Evolutionary conservation across 2,113 vertebrate species (phyloP).

Genomic region (Fukomys damarensis): DNA sequence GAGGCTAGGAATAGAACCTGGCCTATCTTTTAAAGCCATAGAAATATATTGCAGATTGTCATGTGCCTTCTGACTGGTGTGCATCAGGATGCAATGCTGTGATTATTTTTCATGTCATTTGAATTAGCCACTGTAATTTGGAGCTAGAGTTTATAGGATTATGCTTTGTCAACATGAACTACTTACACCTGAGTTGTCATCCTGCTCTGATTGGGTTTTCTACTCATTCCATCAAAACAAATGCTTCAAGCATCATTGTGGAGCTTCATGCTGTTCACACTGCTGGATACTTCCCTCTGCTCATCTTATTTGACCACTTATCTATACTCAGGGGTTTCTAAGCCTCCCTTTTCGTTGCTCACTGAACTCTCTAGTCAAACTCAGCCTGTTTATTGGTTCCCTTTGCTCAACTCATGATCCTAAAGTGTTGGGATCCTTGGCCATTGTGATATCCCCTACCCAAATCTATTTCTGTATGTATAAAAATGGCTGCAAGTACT

Average conservation of each 20-base stretch:
- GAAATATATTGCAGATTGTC: conserved; percentile 35
- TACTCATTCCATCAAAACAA: neutral
- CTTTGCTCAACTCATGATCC: neutral
- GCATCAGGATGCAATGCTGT: neutral
- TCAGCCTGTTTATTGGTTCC: neutral
- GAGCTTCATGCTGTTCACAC: no score
- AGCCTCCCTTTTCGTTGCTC: neutral
- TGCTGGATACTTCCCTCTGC: neutral
- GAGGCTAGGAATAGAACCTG: conserved; percentile 46
- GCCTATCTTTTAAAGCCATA: conserved; percentile 42
- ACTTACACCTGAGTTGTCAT: neutral
- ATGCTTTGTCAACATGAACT: neutral
- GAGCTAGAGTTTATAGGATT: neutral
- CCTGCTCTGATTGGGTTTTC: neutral
- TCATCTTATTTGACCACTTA: neutral
- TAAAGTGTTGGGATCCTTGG: neutral
- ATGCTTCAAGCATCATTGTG: neutral
- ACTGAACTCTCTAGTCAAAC: neutral
- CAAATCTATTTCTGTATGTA: neutral
- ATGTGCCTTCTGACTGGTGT: neutral
- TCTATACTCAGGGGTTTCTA: neutral
- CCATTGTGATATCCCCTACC: neutral
- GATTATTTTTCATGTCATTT: conserved; percentile 15
- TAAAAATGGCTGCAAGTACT: neutral
- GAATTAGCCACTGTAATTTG: neutral